Percentiles rank a stretch among this genome's conserved stretches.
Conservation (phyloP, 2,888 invertebrate species). For the Lycia hirtaria region DNA sequence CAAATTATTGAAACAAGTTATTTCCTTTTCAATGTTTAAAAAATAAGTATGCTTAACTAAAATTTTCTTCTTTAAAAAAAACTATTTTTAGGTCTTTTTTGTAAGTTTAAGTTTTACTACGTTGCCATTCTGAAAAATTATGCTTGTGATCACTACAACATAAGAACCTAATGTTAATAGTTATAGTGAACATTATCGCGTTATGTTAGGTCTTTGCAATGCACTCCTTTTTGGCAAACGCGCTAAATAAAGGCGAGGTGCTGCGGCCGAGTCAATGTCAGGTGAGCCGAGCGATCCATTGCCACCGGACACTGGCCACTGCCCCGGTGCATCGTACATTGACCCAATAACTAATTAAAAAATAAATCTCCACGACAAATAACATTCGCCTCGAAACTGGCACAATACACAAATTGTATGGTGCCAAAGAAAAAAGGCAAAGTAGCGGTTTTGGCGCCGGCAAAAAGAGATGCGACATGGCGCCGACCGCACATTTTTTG, state of each 20-base stretch:
- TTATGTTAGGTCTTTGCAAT: slow-evolving; percentile 10
- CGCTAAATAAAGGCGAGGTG: slow-evolving; percentile 17
- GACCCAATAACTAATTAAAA: slow-evolving; percentile 32
- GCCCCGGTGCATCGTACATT: slow-evolving; percentile 30
- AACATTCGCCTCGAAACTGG: slow-evolving; percentile 7
- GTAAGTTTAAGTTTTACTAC: no score
- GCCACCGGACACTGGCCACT: slow-evolving; percentile 20
- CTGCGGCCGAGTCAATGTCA: slow-evolving; percentile 11
- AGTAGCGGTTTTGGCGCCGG: slow-evolving; percentile 27
- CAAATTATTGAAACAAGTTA: no score
- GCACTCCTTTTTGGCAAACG: slow-evolving; percentile 11
- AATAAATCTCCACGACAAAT: slow-evolving; percentile 22
- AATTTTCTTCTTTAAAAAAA: no score
- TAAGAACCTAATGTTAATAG: not conserved
- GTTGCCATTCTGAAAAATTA: no score
- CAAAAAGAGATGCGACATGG: slow-evolving; percentile 17
- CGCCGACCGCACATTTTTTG: slow-evolving; percentile 21
- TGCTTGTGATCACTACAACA: not conserved
- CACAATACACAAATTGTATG: slow-evolving; percentile 3
- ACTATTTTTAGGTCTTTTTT: no score
- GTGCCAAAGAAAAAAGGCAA: slow-evolving; percentile 7
- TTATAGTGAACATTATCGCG: not conserved
- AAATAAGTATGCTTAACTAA: no score
- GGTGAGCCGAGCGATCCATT: slow-evolving; percentile 12
- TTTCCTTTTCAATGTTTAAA: no score